These are phyloP conservation scores for Hirundo rustica DNA, from an alignment of 2,797 vertebrate genomes.

Conservation along the genomic window DNA sequence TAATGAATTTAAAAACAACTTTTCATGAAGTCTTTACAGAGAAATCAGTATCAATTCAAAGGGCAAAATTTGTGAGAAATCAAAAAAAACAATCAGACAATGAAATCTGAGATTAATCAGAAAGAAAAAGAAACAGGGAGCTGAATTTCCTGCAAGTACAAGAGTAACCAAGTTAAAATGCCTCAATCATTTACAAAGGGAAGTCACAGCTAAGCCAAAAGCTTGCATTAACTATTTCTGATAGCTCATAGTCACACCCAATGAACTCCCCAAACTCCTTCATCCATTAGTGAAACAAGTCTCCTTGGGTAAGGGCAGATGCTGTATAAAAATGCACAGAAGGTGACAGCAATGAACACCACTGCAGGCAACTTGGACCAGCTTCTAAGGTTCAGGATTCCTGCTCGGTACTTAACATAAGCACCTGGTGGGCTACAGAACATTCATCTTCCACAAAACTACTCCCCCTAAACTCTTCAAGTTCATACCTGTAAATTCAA, in stretches of 20 bases:
- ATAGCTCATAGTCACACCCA: not conserved
- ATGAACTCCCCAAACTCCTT: not conserved
- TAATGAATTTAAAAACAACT: not conserved
- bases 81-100: not conserved
- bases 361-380: rapidly evolving
- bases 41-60: not conserved
- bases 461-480: not conserved
- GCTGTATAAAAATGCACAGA: not conserved
- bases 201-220: not conserved
- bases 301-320: not conserved
- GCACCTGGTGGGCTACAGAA: not conserved
- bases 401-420: not conserved
- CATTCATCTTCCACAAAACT: not conserved
- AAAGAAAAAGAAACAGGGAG: not conserved
- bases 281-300: not conserved
- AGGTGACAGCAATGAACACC: not conserved
- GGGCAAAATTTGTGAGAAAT: not conserved
- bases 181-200: not conserved
- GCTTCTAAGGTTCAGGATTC: not conserved
- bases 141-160: not conserved
- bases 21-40: not conserved
- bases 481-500: conserved; percentile 83
- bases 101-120: not conserved
- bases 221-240: not conserved
- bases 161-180: not conserved